phyloP scores from a whole-genome alignment of 2,888 invertebrate genomes.

The Timandra comae region DNA sequence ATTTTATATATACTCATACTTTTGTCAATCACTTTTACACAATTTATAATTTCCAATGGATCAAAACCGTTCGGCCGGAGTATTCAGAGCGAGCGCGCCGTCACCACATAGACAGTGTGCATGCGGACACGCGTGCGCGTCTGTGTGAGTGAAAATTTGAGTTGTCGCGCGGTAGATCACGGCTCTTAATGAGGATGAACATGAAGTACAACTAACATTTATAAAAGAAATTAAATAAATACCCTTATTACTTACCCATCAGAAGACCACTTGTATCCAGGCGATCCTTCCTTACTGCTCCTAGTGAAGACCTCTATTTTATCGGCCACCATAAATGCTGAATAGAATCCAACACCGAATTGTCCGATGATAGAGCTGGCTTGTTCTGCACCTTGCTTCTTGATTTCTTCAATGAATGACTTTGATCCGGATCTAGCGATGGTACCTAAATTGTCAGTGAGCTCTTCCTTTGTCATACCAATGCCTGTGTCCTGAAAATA shows the following conservation, averaged over 20 bases:
- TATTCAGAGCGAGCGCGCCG: no score
- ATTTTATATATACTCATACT: no score
- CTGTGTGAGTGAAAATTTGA: no score
- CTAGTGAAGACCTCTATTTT: slow-evolving; percentile 94
- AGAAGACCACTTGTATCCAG: slow-evolving; percentile 91
- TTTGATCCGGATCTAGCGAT: slow-evolving; percentile 98
- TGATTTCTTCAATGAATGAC: slow-evolving; percentile 90
- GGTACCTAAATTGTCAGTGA: slow-evolving; percentile 93
- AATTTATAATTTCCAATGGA: no score
- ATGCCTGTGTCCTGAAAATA: slow-evolving; percentile 90
- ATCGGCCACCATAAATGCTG: slow-evolving; percentile 97
- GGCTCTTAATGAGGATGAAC: no score
- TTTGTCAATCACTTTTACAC: no score
- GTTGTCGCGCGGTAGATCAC: no score
- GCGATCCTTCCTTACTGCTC: slow-evolving; percentile 79
- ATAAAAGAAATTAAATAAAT: no score
- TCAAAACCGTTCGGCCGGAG: no score
- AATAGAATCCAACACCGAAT: slow-evolving; percentile 99
- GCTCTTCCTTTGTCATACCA: slow-evolving; percentile 96
- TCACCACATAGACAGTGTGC: no score
- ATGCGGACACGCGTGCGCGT: no score
- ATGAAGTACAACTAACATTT: no score
- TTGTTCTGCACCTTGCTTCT: slow-evolving; percentile 78
- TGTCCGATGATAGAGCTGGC: slow-evolving; percentile 94
- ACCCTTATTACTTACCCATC: slow-evolving; percentile 92